Conservation (phyloP, 2,113 vertebrate species). For the Muntiacus muntjak region DNA sequence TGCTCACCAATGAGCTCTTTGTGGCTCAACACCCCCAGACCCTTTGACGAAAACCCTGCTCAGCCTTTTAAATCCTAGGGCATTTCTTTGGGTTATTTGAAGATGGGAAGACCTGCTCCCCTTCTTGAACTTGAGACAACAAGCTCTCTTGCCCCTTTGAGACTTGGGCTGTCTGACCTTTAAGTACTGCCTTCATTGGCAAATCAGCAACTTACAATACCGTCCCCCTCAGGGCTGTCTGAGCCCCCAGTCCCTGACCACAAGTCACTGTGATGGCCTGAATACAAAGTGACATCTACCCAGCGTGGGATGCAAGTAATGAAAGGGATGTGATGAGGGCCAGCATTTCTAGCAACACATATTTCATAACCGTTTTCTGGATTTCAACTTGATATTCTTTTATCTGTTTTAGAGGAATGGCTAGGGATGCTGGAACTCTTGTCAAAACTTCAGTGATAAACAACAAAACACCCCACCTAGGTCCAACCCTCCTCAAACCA, state of each 20-base stretch:
- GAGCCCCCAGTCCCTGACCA: neutral
- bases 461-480: neutral
- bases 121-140: neutral
- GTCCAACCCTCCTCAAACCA: neutral
- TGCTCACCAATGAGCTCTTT: neutral
- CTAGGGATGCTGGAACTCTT: neutral
- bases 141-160: neutral
- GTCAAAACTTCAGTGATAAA: neutral
- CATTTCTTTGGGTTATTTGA: neutral
- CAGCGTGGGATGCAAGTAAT: fast-evolving
- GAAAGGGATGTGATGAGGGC: neutral
- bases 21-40: neutral
- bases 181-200: neutral
- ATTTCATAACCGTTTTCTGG: neutral
- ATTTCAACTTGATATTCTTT: conserved; percentile 4
- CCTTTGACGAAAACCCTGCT: neutral
- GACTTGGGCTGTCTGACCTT: neutral
- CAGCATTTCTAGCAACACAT: neutral
- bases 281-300: neutral
- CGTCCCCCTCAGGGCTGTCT: neutral
- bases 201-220: neutral
- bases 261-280: fast-evolving
- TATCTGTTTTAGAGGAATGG: neutral
- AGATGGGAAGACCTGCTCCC: neutral
- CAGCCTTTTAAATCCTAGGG: neutral